Evolutionary conservation across 1,140 invertebrate genomes (phyloP).

Genomic region (Panagrolaimus sp.): DNA sequence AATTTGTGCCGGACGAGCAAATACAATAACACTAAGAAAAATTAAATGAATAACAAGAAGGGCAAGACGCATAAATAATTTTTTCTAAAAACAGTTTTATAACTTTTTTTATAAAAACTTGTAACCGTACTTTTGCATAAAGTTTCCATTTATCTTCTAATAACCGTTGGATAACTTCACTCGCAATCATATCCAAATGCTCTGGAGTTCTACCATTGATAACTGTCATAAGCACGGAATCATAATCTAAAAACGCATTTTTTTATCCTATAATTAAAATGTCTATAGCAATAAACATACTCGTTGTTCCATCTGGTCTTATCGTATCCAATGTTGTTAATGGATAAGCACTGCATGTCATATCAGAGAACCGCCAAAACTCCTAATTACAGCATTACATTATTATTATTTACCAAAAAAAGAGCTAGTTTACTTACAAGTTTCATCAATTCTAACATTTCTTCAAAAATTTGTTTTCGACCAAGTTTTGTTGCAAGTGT

Average conservation of each 20-base stretch:
- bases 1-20: slow-evolving; percentile 69
- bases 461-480: slow-evolving; percentile 85
- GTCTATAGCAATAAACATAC: slow-evolving; percentile 64
- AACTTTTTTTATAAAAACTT: slow-evolving; percentile 13
- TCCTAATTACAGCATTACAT: slow-evolving; percentile 62
- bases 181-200: slow-evolving; percentile 96
- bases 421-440: slow-evolving; percentile 61
- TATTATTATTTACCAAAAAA: slow-evolving; percentile 10
- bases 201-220: slow-evolving; percentile 87
- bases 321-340: slow-evolving; percentile 90
- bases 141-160: slow-evolving; percentile 99
- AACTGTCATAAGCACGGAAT: slow-evolving; percentile 94
- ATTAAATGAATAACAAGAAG: slow-evolving; percentile 77
- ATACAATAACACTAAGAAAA: slow-evolving; percentile 79
- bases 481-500: slow-evolving; percentile 91
- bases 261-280: not conserved
- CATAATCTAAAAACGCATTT: slow-evolving; percentile 74
- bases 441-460: slow-evolving; percentile 91
- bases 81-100: slow-evolving; percentile 64
- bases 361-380: slow-evolving; percentile 97
- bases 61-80: slow-evolving; percentile 81
- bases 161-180: slow-evolving; percentile 89
- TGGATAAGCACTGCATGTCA: slow-evolving; percentile 95
- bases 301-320: slow-evolving; percentile 82
- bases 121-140: slow-evolving; percentile 75